phyloP scores from a whole-genome alignment of 1,140 invertebrate genomes.

The Helicoverpa armigera region DNA sequence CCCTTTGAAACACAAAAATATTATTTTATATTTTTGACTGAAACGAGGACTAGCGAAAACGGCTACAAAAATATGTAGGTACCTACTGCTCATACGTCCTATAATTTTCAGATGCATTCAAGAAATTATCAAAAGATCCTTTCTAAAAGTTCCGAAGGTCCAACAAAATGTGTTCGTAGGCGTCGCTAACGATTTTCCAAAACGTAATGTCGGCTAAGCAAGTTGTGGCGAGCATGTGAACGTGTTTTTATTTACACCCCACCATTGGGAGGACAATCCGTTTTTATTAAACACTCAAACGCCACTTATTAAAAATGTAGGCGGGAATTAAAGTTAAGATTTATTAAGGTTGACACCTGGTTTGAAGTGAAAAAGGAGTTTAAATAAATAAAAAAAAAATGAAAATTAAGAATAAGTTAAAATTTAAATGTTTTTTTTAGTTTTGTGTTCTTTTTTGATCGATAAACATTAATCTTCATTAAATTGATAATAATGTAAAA shows the following conservation, averaged over 20 bases:
- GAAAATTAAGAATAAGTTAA: too few relatives aligned
- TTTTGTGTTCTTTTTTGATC: not conserved
- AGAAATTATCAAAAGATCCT: not conserved
- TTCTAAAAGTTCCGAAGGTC: constrained; percentile 44
- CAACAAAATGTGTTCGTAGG: constrained; percentile 64
- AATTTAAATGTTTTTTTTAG: not conserved
- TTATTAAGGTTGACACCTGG: constrained; percentile 37
- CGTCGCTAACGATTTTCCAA: constrained; percentile 80
- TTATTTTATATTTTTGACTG: too few relatives aligned
- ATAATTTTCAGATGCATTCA: not conserved
- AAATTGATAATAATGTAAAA: too few relatives aligned
- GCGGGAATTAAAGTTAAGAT: constrained; percentile 55
- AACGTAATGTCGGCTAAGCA: constrained; percentile 65
- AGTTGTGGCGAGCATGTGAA: constrained; percentile 58
- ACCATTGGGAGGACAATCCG: constrained; percentile 72
- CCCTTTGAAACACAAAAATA: too few relatives aligned
- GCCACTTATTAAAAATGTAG: constrained; percentile 81
- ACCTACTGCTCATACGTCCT: too few relatives aligned
- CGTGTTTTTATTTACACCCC: constrained; percentile 74
- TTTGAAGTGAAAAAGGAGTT: not conserved
- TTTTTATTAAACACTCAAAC: constrained; percentile 81
- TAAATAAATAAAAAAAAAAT: not conserved
- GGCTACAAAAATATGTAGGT: too few relatives aligned
- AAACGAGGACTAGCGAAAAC: too few relatives aligned
- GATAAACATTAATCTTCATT: not conserved